phyloP scores from a whole-genome alignment of 2,888 invertebrate species.

The Sycophila texana region DNA sequence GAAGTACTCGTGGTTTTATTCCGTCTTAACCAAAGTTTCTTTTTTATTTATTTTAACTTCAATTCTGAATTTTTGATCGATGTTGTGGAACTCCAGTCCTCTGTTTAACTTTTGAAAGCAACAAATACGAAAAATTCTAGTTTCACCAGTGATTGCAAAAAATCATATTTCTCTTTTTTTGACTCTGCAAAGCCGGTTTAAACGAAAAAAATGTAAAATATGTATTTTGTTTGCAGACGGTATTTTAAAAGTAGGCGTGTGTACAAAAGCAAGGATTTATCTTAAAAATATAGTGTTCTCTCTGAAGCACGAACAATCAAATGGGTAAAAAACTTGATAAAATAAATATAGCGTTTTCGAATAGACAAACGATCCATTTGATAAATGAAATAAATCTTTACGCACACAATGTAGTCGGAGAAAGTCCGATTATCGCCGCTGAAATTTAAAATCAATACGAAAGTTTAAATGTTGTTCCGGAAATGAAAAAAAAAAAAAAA shows the following conservation, averaged over 20 bases:
- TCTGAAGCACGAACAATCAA: neutral
- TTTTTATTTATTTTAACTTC: neutral
- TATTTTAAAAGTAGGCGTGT: too few relatives aligned
- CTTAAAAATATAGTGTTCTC: neutral
- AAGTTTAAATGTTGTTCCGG: too few relatives aligned
- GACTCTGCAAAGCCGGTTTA: neutral
- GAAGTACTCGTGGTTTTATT: slow-evolving; percentile 23
- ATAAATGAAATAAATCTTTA: slow-evolving; percentile 26
- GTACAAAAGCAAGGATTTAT: neutral
- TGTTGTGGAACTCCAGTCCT: neutral
- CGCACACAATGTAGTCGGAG: neutral
- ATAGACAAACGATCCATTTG: neutral
- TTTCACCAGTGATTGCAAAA: neutral
- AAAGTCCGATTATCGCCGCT: neutral
- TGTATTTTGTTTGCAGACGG: too few relatives aligned
- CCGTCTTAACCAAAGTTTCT: slow-evolving; percentile 6
- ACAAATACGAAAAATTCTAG: neutral
- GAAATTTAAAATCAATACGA: neutral
- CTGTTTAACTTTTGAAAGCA: neutral
- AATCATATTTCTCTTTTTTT: neutral
- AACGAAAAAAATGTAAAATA: neutral
- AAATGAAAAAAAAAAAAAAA: too few relatives aligned
- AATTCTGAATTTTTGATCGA: neutral
- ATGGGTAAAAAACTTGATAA: neutral
- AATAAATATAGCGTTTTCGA: neutral